A percentile compares a stretch with the other conserved stretches of the same genome.
Evolutionary conservation across 2,888 invertebrate genomes (phyloP).

Genomic region (Himalopsyche kuldschensis): DNA sequence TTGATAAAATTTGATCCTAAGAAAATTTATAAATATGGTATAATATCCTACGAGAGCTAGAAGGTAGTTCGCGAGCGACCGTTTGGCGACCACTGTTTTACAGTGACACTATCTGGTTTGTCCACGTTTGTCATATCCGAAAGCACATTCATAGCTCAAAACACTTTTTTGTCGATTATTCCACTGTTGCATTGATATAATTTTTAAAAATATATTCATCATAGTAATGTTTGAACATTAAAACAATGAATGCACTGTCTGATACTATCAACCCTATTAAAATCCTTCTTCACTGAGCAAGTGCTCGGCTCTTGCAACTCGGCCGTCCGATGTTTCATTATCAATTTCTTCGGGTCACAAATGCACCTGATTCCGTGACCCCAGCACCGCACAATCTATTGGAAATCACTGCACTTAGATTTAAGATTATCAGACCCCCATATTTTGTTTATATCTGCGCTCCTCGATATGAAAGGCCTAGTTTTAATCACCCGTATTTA

Average conservation of each 20-base stretch:
- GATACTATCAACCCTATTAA: not conserved
- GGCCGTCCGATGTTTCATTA: not conserved
- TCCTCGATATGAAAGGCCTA: not conserved
- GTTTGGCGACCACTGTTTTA: no score
- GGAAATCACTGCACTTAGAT: not conserved
- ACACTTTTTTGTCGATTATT: no score
- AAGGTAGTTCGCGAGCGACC: no score
- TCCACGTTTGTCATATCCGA: no score
- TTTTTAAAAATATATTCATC: no score
- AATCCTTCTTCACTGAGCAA: not conserved
- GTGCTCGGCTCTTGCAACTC: not conserved
- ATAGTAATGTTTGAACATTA: no score
- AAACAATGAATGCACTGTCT: not conserved
- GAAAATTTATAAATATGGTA: no score
- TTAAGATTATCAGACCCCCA: not conserved
- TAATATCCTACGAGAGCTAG: no score
- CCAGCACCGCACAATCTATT: not conserved
- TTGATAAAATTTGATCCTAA: no score
- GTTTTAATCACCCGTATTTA: not conserved
- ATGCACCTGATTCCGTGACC: not conserved
- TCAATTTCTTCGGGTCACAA: not conserved
- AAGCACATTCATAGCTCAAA: no score
- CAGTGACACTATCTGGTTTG: no score
- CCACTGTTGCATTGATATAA: no score
- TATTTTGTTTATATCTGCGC: not conserved